A percentile compares a stretch with the other conserved stretches of the same genome.
These are phyloP conservation scores for Silurus asotus DNA, from an alignment of 2,113 vertebrate genomes.

Conservation along the genomic window DNA sequence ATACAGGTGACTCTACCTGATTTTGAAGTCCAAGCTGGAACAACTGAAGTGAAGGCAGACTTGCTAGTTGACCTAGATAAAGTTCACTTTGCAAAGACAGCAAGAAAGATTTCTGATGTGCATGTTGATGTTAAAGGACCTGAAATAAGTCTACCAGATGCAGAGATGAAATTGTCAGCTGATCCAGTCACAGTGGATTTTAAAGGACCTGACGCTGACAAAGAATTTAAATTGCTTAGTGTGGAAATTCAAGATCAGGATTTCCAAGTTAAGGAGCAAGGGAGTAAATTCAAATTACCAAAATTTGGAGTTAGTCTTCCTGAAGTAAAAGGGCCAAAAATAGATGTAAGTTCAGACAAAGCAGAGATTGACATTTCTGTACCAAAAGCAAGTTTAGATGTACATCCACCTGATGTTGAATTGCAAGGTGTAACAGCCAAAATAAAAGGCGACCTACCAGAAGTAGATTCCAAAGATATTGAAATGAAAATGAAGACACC, in stretches of 20 bases:
- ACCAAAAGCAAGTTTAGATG: constrained; percentile 30
- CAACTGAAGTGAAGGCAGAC: background rate
- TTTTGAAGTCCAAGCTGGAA: constrained; percentile 7
- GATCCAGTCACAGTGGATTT: constrained; percentile 16
- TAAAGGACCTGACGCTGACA: constrained; percentile 18
- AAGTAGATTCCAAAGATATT: constrained; percentile 27
- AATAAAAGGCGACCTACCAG: constrained; percentile 30
- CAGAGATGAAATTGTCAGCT: background rate
- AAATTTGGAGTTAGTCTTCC: constrained; percentile 29
- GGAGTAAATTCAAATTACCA: constrained; percentile 37
- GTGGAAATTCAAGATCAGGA: background rate
- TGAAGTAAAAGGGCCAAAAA: constrained; percentile 42
- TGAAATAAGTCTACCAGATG: constrained; percentile 18
- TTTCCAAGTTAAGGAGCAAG: constrained; percentile 10
- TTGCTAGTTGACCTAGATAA: constrained; percentile 10
- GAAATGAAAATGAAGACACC: constrained; percentile 34
- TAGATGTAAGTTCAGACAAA: constrained; percentile 37
- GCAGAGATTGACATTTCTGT: constrained; percentile 7
- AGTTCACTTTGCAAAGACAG: constrained; percentile 4
- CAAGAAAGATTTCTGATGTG: background rate
- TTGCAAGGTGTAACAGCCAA: background rate
- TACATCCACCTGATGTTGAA: constrained; percentile 11
- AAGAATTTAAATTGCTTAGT: background rate
- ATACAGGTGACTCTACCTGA: constrained; percentile 19
- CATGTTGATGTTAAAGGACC: background rate